These are phyloP conservation scores for Ophiodon elongatus DNA, from an alignment of 2,113 vertebrate species.

Conservation along the genomic window DNA sequence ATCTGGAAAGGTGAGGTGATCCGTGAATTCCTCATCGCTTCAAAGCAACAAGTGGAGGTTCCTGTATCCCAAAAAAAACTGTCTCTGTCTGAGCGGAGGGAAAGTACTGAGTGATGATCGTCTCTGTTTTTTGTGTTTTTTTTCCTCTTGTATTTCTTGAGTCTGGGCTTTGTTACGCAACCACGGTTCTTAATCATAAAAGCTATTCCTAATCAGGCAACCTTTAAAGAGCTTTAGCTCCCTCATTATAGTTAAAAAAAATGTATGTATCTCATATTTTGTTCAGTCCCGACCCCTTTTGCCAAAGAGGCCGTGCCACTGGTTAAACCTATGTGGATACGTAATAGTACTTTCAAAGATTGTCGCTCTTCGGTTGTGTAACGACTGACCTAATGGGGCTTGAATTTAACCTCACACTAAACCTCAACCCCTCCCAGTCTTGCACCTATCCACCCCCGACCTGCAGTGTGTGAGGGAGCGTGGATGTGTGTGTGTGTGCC, in stretches of 20 bases:
- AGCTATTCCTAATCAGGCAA: neutral
- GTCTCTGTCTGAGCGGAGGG: neutral
- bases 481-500: neutral
- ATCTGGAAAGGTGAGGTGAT: conserved; percentile 40
- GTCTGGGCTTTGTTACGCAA: neutral
- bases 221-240: neutral
- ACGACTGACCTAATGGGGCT: neutral
- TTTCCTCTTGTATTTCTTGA: no score
- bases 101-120: neutral
- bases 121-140: neutral
- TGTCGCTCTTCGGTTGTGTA: neutral
- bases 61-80: neutral
- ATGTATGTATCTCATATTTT: neutral
- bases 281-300: neutral
- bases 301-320: neutral
- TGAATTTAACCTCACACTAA: neutral
- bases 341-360: neutral
- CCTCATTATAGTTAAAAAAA: neutral
- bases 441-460: neutral
- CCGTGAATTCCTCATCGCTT: conserved; percentile 28
- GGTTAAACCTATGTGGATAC: neutral
- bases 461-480: conserved; percentile 16
- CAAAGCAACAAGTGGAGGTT: conserved; percentile 35
- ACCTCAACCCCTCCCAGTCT: neutral
- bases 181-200: neutral